Conservation (phyloP, 1,140 invertebrate species). For the Manduca sexta region DNA sequence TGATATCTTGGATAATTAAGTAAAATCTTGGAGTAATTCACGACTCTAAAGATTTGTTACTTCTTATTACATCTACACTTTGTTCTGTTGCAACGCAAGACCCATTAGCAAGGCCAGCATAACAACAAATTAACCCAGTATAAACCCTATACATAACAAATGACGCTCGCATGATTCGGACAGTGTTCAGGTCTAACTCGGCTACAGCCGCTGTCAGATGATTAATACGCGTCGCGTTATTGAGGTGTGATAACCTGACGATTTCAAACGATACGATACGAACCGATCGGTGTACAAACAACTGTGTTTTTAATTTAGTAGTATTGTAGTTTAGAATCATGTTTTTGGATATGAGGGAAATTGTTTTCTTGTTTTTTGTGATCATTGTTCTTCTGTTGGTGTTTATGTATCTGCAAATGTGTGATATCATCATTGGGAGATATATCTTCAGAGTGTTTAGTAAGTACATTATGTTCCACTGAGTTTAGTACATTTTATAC, state of each 20-base stretch:
- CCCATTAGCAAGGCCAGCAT: too few species aligned
- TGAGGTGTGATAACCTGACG: background rate
- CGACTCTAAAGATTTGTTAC: too few species aligned
- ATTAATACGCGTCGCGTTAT: background rate
- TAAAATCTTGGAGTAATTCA: too few species aligned
- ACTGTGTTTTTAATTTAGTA: background rate
- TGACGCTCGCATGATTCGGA: background rate
- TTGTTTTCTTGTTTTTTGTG: constrained; percentile 36
- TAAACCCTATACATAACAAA: too few species aligned
- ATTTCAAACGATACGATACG: background rate
- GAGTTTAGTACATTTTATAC: background rate
- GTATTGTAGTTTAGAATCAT: constrained; percentile 17
- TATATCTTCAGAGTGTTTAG: constrained; percentile 42
- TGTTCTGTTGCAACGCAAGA: too few species aligned
- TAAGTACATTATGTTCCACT: constrained; percentile 26
- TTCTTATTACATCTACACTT: too few species aligned
- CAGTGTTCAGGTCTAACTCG: constrained; percentile 1
- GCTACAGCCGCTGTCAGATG: background rate
- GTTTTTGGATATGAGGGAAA: constrained; percentile 37
- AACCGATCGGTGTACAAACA: background rate
- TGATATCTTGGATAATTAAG: too few species aligned
- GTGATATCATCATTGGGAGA: constrained; percentile 38
- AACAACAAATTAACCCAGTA: too few species aligned
- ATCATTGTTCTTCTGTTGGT: constrained; percentile 31
- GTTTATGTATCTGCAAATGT: constrained; percentile 41